Conservation (phyloP, 2,113 vertebrate genomes). For the Callorhinus ursinus region DNA sequence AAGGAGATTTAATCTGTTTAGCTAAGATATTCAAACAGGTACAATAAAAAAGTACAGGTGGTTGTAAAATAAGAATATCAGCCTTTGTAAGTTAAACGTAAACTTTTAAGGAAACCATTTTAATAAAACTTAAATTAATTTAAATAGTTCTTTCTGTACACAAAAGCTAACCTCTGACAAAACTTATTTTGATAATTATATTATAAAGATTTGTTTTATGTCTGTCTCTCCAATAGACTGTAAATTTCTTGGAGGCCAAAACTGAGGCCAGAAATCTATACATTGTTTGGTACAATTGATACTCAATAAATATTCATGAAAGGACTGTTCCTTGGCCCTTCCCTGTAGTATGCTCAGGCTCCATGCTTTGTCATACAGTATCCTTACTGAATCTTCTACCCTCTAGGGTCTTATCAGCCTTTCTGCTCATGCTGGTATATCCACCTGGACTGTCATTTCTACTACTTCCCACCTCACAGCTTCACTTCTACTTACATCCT, state of each 20-base stretch:
- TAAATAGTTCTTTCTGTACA: background rate
- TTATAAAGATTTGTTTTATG: background rate
- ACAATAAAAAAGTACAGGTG: background rate
- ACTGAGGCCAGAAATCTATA: background rate
- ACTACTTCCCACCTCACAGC: background rate
- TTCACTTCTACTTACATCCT: background rate
- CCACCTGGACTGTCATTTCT: background rate
- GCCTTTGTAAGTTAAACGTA: background rate
- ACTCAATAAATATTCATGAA: background rate
- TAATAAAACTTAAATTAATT: background rate
- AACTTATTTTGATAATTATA: background rate
- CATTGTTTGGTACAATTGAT: background rate
- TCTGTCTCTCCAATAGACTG: background rate
- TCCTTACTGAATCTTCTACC: background rate
- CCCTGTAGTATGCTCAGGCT: no score
- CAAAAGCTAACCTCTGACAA: background rate
- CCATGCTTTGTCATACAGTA: background rate
- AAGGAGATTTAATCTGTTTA: background rate
- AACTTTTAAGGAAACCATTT: background rate
- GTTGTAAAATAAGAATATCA: background rate
- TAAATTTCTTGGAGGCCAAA: background rate
- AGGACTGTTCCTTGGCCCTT: background rate
- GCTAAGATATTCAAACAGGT: background rate
- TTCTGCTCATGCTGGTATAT: background rate
- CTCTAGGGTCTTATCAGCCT: background rate